phyloP scores from a whole-genome alignment of 2,797 vertebrate genomes.

The Nyctibius grandis region DNA sequence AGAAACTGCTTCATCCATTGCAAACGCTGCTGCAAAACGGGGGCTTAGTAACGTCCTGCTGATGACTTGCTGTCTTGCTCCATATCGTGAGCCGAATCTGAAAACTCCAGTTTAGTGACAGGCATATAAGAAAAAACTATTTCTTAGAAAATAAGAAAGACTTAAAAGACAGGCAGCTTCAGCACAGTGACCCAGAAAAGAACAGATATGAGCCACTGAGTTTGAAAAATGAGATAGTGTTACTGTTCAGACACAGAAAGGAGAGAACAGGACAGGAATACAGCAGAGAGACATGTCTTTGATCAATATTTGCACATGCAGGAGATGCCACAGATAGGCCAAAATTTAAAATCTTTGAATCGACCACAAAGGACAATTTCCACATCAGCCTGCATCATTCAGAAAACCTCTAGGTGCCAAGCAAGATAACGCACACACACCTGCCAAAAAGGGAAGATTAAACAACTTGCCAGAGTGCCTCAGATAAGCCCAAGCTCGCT shows the following conservation, averaged over 20 bases:
- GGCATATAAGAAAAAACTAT: neutral
- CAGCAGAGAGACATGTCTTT: neutral
- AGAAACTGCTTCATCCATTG: neutral
- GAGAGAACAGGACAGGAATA: neutral
- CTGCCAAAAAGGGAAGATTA: neutral
- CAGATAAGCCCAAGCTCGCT: neutral
- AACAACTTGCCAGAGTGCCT: neutral
- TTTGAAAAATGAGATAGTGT: neutral
- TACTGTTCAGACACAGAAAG: neutral
- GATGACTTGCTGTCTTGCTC: neutral
- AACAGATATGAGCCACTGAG: neutral
- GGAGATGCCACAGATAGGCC: neutral
- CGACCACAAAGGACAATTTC: neutral
- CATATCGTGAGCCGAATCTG: neutral
- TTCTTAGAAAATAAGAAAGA: neutral
- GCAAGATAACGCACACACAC: neutral
- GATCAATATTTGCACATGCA: neutral
- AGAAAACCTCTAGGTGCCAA: neutral
- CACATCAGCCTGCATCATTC: neutral
- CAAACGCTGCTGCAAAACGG: neutral
- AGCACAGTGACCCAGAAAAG: neutral
- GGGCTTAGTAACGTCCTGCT: neutral
- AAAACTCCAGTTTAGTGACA: neutral
- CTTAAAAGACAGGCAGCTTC: neutral
- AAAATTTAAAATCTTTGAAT: neutral